Conservation (phyloP, 2,888 invertebrate species). For the Anthrax anthrax region DNA sequence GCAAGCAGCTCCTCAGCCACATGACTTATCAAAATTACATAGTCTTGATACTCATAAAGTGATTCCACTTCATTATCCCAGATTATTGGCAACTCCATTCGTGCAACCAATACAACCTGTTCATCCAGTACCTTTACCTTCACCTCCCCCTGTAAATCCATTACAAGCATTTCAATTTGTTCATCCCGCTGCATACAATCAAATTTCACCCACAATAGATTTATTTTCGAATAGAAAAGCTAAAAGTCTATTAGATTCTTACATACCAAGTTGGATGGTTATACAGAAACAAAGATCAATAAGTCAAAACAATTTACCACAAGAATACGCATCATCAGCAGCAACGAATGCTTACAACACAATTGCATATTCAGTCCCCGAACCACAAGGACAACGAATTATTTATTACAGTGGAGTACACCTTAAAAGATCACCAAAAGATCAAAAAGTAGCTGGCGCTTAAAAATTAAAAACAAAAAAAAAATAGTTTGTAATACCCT, state of each 20-base stretch:
- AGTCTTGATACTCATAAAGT: conserved; percentile 3
- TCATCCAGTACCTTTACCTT: neutral
- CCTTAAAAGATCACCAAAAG: conserved; percentile 10
- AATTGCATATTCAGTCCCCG: conserved; percentile 19
- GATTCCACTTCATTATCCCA: conserved; percentile 6
- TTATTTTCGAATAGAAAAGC: conserved; percentile 27
- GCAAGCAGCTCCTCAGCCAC: neutral
- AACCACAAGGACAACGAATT: conserved; percentile 11
- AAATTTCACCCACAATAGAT: neutral
- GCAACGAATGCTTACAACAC: conserved; percentile 19
- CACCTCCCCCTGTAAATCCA: neutral
- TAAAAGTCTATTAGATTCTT: conserved; percentile 43
- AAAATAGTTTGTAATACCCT: no score
- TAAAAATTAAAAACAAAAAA: neutral
- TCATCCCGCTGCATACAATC: neutral
- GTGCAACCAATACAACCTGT: neutral
- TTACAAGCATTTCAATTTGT: neutral
- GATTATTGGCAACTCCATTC: neutral
- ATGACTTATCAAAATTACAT: neutral
- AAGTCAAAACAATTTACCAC: conserved; percentile 1
- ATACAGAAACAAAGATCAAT: conserved; percentile 15
- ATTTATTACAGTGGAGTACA: conserved; percentile 1
- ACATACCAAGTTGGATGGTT: conserved; percentile 42
- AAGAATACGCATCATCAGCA: neutral
- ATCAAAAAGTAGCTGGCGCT: neutral